Conservation (phyloP, 2,113 vertebrate species). For the Oceanites oceanicus region DNA sequence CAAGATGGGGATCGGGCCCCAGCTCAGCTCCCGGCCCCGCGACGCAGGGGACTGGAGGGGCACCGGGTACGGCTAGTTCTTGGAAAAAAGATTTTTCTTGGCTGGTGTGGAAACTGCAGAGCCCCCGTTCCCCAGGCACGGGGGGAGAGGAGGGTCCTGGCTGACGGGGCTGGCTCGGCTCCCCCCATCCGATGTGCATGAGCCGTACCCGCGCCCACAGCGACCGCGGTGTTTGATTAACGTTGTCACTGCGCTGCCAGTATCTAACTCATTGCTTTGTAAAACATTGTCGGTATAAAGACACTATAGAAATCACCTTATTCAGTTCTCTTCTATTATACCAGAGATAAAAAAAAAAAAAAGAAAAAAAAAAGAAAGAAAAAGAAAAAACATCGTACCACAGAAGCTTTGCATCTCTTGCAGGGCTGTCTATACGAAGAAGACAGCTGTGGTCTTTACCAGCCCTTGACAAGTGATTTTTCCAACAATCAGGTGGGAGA, state of each 20-base stretch:
- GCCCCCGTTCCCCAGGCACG: not conserved
- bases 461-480: slow-evolving; percentile 60
- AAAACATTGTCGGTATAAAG: not conserved
- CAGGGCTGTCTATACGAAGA: not conserved
- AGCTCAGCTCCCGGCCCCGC: fast-evolving
- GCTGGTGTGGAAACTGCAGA: not conserved
- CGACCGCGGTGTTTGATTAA: not conserved
- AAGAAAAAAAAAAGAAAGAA: not conserved
- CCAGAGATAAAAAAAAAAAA: not conserved
- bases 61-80: fast-evolving
- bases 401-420: not conserved
- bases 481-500: slow-evolving; percentile 51
- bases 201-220: fast-evolving
- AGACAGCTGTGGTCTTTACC: slow-evolving; percentile 51
- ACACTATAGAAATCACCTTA: not conserved
- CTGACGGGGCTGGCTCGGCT: fast-evolving
- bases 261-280: not conserved
- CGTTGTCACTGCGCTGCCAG: not conserved
- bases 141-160: not conserved
- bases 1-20: not conserved
- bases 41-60: fast-evolving
- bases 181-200: fast-evolving
- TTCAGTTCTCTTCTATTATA: not conserved
- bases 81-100: fast-evolving
- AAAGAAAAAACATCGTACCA: not conserved